These are phyloP conservation scores for Diploptera punctata DNA, from an alignment of 2,888 invertebrate genomes.

Conservation along the genomic window DNA sequence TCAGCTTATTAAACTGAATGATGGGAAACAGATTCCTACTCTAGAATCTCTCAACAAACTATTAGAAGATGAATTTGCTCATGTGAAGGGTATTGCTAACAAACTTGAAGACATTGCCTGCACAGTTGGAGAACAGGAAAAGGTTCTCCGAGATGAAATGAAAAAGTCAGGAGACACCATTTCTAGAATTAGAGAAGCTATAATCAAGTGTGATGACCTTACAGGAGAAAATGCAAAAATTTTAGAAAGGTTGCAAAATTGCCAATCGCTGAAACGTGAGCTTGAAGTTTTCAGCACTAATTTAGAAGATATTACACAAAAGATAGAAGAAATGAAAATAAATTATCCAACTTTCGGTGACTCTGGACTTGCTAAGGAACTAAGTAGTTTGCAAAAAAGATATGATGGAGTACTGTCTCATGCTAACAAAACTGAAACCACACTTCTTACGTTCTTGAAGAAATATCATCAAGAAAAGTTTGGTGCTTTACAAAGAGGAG, in stretches of 20 bases:
- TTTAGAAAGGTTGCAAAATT: slow-evolving; percentile 76
- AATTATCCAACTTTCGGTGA: slow-evolving; percentile 81
- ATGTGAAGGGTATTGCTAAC: slow-evolving; percentile 74
- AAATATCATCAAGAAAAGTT: slow-evolving; percentile 88
- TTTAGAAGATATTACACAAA: slow-evolving; percentile 71
- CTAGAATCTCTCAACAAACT: slow-evolving; percentile 70
- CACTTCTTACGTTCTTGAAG: slow-evolving; percentile 80
- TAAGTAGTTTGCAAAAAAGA: slow-evolving; percentile 82
- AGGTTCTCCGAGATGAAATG: slow-evolving; percentile 71
- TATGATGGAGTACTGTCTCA: slow-evolving; percentile 79
- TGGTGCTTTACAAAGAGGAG: slow-evolving; percentile 78
- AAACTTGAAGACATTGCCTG: slow-evolving; percentile 76
- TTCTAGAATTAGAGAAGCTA: slow-evolving; percentile 76
- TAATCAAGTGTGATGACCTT: slow-evolving; percentile 90
- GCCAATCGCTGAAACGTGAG: slow-evolving; percentile 74
- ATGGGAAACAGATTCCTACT: slow-evolving; percentile 72
- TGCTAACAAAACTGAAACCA: slow-evolving; percentile 79
- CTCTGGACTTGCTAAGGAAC: slow-evolving; percentile 80
- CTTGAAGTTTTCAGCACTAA: slow-evolving; percentile 71
- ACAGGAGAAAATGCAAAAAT: slow-evolving; percentile 87
- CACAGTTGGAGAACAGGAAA: slow-evolving; percentile 77
- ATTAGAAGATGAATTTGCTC: slow-evolving; percentile 77
- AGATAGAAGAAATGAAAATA: slow-evolving; percentile 72
- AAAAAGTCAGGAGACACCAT: slow-evolving; percentile 74
- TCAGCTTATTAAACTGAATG: slow-evolving; percentile 78